Percentiles rank a stretch among this genome's conserved stretches.
These are phyloP conservation scores for Sander lucioperca DNA, from an alignment of 2,113 vertebrate species.

Conservation along the genomic window DNA sequence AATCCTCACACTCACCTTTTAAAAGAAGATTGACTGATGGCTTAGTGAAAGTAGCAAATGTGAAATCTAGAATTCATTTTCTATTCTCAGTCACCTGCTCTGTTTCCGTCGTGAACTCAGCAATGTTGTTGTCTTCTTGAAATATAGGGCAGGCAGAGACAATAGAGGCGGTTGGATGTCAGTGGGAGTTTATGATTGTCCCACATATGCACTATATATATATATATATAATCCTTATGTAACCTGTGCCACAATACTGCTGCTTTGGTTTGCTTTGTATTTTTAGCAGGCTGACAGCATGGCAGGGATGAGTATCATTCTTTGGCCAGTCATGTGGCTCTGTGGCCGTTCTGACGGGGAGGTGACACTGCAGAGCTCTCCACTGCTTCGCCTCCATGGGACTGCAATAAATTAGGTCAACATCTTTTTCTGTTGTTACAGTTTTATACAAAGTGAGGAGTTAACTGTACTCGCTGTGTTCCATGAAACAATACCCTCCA, in stretches of 20 bases:
- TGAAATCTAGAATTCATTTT: background rate
- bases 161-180: slow-evolving; percentile 22
- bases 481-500: slow-evolving; percentile 18
- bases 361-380: slow-evolving; percentile 29
- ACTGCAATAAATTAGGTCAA: slow-evolving; percentile 20
- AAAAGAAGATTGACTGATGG: background rate
- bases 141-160: slow-evolving; percentile 41
- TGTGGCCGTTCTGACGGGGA: slow-evolving; percentile 1
- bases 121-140: slow-evolving; percentile 9
- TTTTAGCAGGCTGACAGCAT: slow-evolving; percentile 66
- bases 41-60: background rate
- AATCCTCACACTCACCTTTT: background rate
- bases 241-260: slow-evolving; percentile 23
- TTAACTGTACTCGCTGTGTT: slow-evolving; percentile 7
- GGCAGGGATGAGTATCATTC: slow-evolving; percentile 54
- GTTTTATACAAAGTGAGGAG: slow-evolving; percentile 18
- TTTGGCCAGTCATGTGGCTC: slow-evolving; percentile 37
- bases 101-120: background rate
- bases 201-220: slow-evolving; percentile 33
- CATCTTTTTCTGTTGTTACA: background rate
- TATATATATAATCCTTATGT: slow-evolving; percentile 32
- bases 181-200: slow-evolving; percentile 27
- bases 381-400: background rate
- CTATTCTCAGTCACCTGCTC: slow-evolving; percentile 5
- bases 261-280: slow-evolving; percentile 49